Base-by-base conservation (phyloP, 2,888 invertebrate species). In the Mimumesa dahlbomi region DNA sequence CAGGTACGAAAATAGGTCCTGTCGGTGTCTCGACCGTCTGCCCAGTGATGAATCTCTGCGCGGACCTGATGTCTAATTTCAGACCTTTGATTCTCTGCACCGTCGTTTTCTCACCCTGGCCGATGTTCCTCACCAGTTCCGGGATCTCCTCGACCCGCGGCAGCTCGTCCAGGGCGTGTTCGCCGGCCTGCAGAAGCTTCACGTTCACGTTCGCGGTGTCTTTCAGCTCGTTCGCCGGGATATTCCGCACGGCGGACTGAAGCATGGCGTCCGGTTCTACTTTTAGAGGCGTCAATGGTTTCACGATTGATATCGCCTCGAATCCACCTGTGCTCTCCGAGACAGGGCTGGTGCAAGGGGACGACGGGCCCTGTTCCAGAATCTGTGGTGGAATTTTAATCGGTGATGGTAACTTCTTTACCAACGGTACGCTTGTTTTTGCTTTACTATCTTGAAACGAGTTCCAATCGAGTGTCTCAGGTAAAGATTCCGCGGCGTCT, bases 1-100 rank as follows among this genome's bases (percentile, higher is more conserved):
- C 95, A 0, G 95, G 94, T 11, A 95, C 92, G 84, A 95, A 95
- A 43, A 94, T 89, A 29, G 93, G 92, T 1, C 95, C 95, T 61
- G 91, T 92, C 48, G 94, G 93, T 0, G 94, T 94, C 70, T 93
- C 92, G 1, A 95, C 89, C 80, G 94, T 93, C 89, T 95, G 94
- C 0, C 95, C 95, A 1, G 93, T 92, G 45, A 95, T 88, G 86
- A 95, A 94, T 77, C 92, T 93, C 82, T 92, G 92, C 1, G 94
- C 93, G 82, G 93, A 93, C 52, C 93, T 92, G 61, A 94, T 93
- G 64, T 93, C 92, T 56, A 95, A 85, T 34, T 86, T 92, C 14
- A 94, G 90, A 36, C 94, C 94, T 25, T 93, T 91, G 13, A 94
- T 91, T 82, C 93, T 92, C 50, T 93, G 92, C 22, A 93, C 84